Evolutionary conservation across 2,888 invertebrate genomes (phyloP).

Genomic region (Neria commutata): DNA sequence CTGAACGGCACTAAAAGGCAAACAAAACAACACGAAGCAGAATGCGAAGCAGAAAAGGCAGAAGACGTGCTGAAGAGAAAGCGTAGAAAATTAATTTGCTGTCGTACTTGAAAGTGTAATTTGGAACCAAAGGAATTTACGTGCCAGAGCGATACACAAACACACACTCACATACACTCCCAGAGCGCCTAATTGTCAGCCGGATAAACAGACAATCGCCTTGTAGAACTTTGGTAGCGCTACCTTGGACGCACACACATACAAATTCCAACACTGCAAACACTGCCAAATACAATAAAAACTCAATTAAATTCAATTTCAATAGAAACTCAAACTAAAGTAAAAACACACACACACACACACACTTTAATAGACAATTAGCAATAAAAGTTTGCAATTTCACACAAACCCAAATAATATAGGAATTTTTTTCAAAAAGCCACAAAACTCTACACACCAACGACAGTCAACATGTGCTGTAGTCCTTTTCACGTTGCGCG

Average conservation of each 20-base stretch:
- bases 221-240: background rate
- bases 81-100: slow-evolving; percentile 6
- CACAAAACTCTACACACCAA: no score
- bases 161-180: slow-evolving; percentile 1
- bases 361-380: no score
- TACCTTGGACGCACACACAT: background rate
- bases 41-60: background rate
- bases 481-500: no score
- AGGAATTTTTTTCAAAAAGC: no score
- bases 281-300: no score
- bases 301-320: no score
- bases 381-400: no score
- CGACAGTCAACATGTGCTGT: no score
- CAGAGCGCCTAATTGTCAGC: background rate
- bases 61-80: background rate
- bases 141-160: background rate
- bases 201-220: background rate
- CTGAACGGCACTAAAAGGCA: background rate
- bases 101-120: background rate
- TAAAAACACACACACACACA: no score
- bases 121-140: slow-evolving; percentile 2
- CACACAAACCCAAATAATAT: no score
- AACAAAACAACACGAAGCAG: background rate
- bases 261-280: no score
- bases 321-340: no score